These are phyloP conservation scores for Drosophila merina DNA, from an alignment of 2,888 invertebrate genomes.

Conservation along the genomic window DNA sequence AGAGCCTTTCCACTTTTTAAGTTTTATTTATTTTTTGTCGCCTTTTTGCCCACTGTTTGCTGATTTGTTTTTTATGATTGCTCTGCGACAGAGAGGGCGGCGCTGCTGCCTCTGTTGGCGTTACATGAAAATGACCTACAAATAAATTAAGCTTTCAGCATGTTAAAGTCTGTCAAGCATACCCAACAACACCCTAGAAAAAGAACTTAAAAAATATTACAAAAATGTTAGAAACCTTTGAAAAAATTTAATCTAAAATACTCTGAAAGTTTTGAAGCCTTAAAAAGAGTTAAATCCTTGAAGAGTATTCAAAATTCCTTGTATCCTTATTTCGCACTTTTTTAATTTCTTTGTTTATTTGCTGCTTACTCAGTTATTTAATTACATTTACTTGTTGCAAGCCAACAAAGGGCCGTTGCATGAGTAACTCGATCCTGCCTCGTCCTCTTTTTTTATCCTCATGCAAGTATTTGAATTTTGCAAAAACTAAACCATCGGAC, in stretches of 20 bases:
- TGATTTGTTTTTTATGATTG: conserved; percentile 45
- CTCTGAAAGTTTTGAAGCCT: too few species aligned
- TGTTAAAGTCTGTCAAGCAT: conserved; percentile 32
- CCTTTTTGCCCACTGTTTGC: conserved; percentile 16
- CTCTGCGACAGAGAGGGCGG: conserved; percentile 36
- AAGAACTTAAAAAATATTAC: neutral
- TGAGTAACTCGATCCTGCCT: conserved; percentile 26
- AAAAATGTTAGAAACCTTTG: too few species aligned
- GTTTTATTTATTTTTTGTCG: neutral
- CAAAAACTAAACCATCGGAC: neutral
- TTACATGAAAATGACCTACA: conserved; percentile 74
- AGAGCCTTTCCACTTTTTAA: conserved; percentile 5
- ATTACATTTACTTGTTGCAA: conserved; percentile 48
- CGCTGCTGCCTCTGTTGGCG: conserved; percentile 39
- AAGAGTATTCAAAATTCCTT: neutral
- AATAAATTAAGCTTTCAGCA: conserved; percentile 57
- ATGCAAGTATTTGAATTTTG: too few species aligned
- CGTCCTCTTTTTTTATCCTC: neutral
- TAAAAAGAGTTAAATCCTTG: too few species aligned
- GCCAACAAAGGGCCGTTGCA: conserved; percentile 32
- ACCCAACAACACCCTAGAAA: conserved; percentile 6
- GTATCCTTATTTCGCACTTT: neutral
- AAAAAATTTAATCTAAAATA: too few species aligned
- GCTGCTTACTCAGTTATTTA: conserved; percentile 45
- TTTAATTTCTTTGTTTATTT: conserved; percentile 35